Conservation (phyloP, 2,113 vertebrate genomes). For the Ardeotis arabs region DNA sequence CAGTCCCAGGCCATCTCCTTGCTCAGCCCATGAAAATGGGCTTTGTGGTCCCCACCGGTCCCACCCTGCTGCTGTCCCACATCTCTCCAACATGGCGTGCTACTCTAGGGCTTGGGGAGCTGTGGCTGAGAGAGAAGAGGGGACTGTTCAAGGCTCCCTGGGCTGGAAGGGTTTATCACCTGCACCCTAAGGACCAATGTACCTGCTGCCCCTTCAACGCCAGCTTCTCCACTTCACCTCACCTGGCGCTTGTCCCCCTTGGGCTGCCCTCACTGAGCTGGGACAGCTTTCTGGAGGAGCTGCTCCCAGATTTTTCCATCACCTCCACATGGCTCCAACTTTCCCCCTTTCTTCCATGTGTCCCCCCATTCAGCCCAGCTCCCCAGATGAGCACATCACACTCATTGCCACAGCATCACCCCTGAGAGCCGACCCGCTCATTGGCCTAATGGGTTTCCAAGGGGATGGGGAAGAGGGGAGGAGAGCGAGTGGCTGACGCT, state of each 20-base stretch:
- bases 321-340: not conserved
- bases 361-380: not conserved
- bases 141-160: not conserved
- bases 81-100: not conserved
- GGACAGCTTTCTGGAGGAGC: fast-evolving
- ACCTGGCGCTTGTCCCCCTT: not conserved
- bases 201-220: not conserved
- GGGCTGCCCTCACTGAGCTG: not conserved
- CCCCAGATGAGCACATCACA: not conserved
- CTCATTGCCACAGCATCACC: not conserved
- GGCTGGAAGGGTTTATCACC: not conserved
- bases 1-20: not conserved
- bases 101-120: not conserved
- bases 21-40: not conserved
- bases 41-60: not conserved
- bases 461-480: not conserved
- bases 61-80: not conserved
- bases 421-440: slow-evolving; percentile 28
- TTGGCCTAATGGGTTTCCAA: not conserved
- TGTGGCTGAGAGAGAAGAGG: not conserved
- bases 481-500: not conserved
- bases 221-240: not conserved
- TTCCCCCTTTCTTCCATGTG: not conserved
- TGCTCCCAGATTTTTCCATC: not conserved
- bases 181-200: not conserved